These are phyloP conservation scores for Drosophila quinaria DNA, from an alignment of 2,888 invertebrate species.

Conservation along the genomic window DNA sequence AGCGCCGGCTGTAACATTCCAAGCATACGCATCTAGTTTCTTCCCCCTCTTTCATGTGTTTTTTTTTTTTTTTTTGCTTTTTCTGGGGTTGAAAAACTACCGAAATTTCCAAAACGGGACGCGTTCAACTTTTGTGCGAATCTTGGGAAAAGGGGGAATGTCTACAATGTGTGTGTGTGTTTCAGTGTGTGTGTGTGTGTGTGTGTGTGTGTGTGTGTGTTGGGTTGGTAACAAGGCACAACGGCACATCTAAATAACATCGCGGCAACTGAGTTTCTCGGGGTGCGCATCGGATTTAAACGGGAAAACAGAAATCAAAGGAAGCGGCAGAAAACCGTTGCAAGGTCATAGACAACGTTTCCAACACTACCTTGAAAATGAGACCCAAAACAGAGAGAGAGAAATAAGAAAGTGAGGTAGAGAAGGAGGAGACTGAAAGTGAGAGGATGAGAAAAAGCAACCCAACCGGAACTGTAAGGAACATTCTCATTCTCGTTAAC, in stretches of 20 bases:
- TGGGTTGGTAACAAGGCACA: constrained; percentile 53
- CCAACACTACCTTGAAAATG: constrained; percentile 7
- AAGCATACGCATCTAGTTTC: constrained; percentile 48
- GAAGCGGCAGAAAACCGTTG: constrained; percentile 20
- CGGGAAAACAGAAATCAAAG: constrained; percentile 25
- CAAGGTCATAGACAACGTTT: constrained; percentile 45
- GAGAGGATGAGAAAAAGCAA: background rate
- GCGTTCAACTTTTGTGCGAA: constrained; percentile 42
- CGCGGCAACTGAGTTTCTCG: constrained; percentile 37
- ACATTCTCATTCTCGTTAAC: background rate
- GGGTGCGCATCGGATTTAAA: constrained; percentile 69
- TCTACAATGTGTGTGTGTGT: constrained; percentile 19
- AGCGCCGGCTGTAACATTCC: constrained; percentile 52
- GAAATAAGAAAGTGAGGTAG: background rate
- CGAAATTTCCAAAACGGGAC: constrained; percentile 53
- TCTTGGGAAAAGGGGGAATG: constrained; percentile 46
- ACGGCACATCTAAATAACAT: constrained; percentile 18
- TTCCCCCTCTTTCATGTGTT: background rate
- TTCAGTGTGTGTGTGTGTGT: constrained; percentile 1
- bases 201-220: constrained; percentile 19
- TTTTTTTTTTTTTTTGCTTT: background rate
- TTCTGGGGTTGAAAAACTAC: constrained; percentile 52
- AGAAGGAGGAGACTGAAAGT: background rate
- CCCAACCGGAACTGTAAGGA: background rate
- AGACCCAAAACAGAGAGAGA: background rate